Base-by-base conservation (phyloP, 2,113 vertebrate genomes). In the Podocnemis expansa region DNA sequence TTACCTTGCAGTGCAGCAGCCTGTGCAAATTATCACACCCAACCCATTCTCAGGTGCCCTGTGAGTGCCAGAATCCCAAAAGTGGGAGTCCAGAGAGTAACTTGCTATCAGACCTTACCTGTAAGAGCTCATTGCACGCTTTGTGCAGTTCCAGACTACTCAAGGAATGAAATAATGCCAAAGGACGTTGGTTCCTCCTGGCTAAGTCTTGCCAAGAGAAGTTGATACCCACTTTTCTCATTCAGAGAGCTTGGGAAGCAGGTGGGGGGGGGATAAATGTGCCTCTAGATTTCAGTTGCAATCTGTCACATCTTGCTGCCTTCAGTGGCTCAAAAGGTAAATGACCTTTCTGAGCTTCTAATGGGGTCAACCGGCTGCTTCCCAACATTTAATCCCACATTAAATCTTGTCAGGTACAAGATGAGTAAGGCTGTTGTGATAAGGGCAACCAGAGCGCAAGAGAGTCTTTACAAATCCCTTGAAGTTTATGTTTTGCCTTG, bases 281-380 rank as follows among this genome's bases (percentile, higher is more conserved):
- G 13, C 79, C 70, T 51, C 45, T 29, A 12, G 52, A 87, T 89
- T 29, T 45, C 93, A 43, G n/a, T 38, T 51, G 5, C 87, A 58
- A n/a, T 87, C 82, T 58, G 87, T 79, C 94, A 83, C 41, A 3
- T 6, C 1, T 22, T 3, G 19, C 49, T 78, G 31, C 38, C 27
- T 49, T 47, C 63, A 3, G 41, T 79, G 56, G 89, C 94, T 92
- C 94, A 1, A 67, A 51, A 88, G 92, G 29, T 70, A 96, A 56
- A 52, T 34, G 91, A 95, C 93, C 93, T 95, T 96, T 96, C 78
- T 2, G 63, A 70, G 73, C 63, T 90, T 79, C 8, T 2, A 86
- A 58, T 0, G 0, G 85, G 58, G 1, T 5, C 87, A 89, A 21
- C 4, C 25, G 31, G 60, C 78, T 0, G 0, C 41, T 78, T 58